These are phyloP conservation scores for Eudemis profundana DNA, from an alignment of 2,888 invertebrate genomes.

Conservation along the genomic window DNA sequence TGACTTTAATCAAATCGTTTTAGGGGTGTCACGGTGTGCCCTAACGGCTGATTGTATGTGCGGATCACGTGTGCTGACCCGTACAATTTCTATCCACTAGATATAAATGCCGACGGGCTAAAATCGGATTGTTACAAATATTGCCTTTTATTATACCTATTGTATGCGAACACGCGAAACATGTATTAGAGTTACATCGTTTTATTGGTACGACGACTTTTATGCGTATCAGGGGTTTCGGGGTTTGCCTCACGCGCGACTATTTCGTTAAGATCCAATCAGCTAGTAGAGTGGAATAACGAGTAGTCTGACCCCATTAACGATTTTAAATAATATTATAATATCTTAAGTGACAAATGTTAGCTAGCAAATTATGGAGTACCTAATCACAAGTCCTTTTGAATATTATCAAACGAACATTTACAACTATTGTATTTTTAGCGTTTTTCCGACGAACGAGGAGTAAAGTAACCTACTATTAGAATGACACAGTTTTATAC, in stretches of 20 bases:
- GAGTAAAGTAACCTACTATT: constrained; percentile 46
- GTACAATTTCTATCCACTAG: constrained; percentile 56
- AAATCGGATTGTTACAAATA: constrained; percentile 61
- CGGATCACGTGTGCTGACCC: constrained; percentile 73
- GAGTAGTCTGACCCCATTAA: constrained; percentile 6
- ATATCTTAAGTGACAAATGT: no score
- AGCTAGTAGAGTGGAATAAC: constrained; percentile 46
- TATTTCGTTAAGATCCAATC: constrained; percentile 57
- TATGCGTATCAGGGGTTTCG: constrained; percentile 54
- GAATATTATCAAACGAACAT: no score
- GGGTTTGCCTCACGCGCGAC: constrained; percentile 53
- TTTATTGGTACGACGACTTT: constrained; percentile 54
- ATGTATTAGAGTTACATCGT: constrained; percentile 63
- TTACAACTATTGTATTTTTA: not conserved
- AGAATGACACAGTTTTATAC: constrained; percentile 52
- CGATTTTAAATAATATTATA: not conserved
- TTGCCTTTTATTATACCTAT: constrained; percentile 59
- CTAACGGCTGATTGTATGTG: constrained; percentile 75
- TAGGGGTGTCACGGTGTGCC: constrained; percentile 73
- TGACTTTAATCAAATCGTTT: constrained; percentile 82
- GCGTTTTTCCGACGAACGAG: not conserved
- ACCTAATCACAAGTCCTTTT: no score
- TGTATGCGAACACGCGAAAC: constrained; percentile 63
- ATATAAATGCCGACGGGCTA: constrained; percentile 55
- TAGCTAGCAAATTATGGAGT: no score